Percentiles rank a stretch among this genome's conserved stretches.
phyloP scores from a whole-genome alignment of 2,113 vertebrate genomes.

The Oplegnathus fasciatus region DNA sequence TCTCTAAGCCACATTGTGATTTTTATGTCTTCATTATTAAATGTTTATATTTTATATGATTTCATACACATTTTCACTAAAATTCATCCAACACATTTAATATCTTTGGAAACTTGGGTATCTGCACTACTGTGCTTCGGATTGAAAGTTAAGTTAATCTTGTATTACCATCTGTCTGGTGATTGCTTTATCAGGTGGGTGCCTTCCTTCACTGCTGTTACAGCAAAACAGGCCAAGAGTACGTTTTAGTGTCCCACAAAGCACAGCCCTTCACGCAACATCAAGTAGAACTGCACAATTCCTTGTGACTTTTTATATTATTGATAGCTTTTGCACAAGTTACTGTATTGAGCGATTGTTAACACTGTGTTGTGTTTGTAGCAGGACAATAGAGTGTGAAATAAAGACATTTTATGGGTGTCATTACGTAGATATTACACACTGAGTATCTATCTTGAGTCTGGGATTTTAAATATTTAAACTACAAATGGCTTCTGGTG shows the following conservation, averaged over 20 bases:
- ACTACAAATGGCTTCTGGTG: not conserved
- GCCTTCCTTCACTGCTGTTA: conserved; percentile 31
- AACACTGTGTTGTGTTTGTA: not conserved
- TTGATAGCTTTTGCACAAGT: not conserved
- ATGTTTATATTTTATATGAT: not conserved
- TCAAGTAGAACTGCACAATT: not conserved
- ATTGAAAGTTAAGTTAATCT: conserved; percentile 19
- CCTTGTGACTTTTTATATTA: not conserved
- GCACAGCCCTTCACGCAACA: not conserved
- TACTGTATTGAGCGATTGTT: not conserved
- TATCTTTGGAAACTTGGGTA: not conserved
- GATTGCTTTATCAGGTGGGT: conserved; percentile 36
- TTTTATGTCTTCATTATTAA: not conserved
- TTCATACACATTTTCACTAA: not conserved
- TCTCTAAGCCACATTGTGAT: not conserved
- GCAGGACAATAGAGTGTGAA: not conserved
- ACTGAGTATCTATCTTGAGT: not conserved
- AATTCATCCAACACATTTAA: not conserved
- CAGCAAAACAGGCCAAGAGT: conserved; percentile 10
- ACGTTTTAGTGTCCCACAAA: conserved; percentile 7
- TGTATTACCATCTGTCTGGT: conserved; percentile 31
- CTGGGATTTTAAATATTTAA: not conserved
- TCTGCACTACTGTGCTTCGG: conserved; percentile 15
- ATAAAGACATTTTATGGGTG: not conserved
- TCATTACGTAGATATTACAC: not conserved